Base-by-base conservation (phyloP, 23 tunicate species). In the Phallusia fumigata region DNA sequence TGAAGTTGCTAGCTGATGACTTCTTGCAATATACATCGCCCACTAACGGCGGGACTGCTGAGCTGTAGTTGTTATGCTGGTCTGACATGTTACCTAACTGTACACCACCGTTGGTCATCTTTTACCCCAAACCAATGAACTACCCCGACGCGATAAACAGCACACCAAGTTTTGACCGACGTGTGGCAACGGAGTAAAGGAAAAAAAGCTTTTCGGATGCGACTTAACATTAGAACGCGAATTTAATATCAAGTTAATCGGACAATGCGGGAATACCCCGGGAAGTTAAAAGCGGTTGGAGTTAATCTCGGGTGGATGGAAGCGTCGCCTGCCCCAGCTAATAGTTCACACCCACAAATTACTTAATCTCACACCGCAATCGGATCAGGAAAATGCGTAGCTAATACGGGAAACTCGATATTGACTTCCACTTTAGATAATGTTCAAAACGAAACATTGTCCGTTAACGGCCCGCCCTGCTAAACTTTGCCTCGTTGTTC, bases 361-460 rank as follows among this genome's bases (percentile, higher is more conserved):
- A 24, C 69, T 58, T 58, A 58, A 58, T 58, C 47, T 40, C 47
- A 40, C 47, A 40, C 10, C 5, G 47, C 47, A 40, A 40, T 40
- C 69, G 28, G 69, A 58, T 58, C 11, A 24, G 69, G 69, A 13
- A 58, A 58, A 24, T 58, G 47, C 69, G 69, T 21, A 16, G 26
- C 69, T 58, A 58, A 58, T 58, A 58, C 26, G 69, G 69, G 28
- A 21, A 24, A 22, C 69, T 22, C 69, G 69, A 58, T 58, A 58
- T 58, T 58, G 69, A 58, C 69, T 58, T 58, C 69, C 69, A 58
- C 69, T 58, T 58, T 58, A 40, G 47, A 40, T 10, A 40, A 40
- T 40, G 47, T 40, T 40, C 47, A 10, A 40, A 40, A 3, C 47
- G 5, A 40, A 40, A 40, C 47, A 40, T 40, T 10, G 47, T 40